Evolutionary conservation across 2,888 invertebrate species (phyloP).

Genomic region (Platycheirus albimanus): DNA sequence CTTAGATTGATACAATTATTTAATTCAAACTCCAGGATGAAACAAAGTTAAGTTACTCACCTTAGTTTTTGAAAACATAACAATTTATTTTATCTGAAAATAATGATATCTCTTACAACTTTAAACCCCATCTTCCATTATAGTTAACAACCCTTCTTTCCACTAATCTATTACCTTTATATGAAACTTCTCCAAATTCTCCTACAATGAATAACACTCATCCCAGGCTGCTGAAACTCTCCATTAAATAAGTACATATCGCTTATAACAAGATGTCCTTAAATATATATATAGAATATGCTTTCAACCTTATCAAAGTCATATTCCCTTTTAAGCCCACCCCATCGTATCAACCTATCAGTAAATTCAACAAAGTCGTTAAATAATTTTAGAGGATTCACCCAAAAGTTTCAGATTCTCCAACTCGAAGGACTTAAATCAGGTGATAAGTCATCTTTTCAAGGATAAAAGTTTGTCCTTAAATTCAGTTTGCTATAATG

Average conservation of each 20-base stretch:
- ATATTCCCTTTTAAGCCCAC: background rate
- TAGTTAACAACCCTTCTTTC: background rate
- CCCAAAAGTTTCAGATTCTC: conserved; percentile 57
- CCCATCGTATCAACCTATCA: background rate
- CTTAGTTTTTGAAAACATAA: too few species aligned
- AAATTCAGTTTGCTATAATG: conserved; percentile 59
- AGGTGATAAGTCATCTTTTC: conserved; percentile 74
- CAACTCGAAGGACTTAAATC: conserved; percentile 55
- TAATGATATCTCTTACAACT: background rate
- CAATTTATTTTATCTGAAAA: background rate
- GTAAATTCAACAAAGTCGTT: conserved; percentile 67
- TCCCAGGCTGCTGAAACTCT: background rate
- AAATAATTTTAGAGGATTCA: conserved; percentile 71
- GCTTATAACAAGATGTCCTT: conserved; percentile 50
- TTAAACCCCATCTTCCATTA: background rate
- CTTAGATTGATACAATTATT: too few species aligned
- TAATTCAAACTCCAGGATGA: too few species aligned
- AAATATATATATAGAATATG: conserved; percentile 32
- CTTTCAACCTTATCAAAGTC: conserved; percentile 14
- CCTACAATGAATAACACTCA: conserved; percentile 37
- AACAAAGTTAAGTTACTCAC: too few species aligned
- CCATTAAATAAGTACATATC: conserved; percentile 32
- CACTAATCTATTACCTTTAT: conserved; percentile 8
- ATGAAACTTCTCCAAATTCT: conserved; percentile 13
- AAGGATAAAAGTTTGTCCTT: conserved; percentile 72